A percentile compares a stretch with the other conserved stretches of the same genome.
Evolutionary conservation across 1,140 invertebrate genomes (phyloP).

Genomic region (Cylas formicarius): DNA sequence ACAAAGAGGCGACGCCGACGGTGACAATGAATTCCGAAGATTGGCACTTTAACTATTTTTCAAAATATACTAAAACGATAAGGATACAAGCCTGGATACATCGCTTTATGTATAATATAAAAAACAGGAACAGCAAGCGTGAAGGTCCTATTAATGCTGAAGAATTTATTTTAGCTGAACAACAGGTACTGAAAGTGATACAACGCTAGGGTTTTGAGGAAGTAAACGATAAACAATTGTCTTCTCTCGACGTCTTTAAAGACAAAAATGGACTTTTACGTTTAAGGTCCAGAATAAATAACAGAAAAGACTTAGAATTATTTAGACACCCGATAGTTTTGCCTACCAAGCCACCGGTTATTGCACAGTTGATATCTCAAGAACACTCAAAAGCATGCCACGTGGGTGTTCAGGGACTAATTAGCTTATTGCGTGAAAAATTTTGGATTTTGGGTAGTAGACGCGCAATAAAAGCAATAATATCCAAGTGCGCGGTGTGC

Average conservation of each 20-base stretch:
- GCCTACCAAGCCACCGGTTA: slow-evolving; percentile 23
- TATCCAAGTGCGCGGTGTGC: slow-evolving; percentile 33
- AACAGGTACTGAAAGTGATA: slow-evolving; percentile 24
- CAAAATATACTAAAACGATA: too few species aligned
- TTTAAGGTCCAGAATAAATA: slow-evolving; percentile 29
- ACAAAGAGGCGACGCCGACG: slow-evolving; percentile 15
- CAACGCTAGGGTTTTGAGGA: too few species aligned
- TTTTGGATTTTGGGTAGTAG: slow-evolving; percentile 30
- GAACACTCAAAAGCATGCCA: slow-evolving; percentile 12
- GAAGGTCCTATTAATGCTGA: slow-evolving; percentile 21
- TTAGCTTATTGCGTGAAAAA: slow-evolving; percentile 24
- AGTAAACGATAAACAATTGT: too few species aligned
- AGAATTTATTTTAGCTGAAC: slow-evolving; percentile 14
- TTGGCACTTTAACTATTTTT: slow-evolving; percentile 5
- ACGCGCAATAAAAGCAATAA: slow-evolving; percentile 24
- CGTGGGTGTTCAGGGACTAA: slow-evolving; percentile 14
- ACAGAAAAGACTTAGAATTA: slow-evolving; percentile 19
- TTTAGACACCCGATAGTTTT: slow-evolving; percentile 33
- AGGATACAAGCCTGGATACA: slow-evolving; percentile 24
- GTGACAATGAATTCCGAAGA: background rate
- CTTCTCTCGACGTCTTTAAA: too few species aligned
- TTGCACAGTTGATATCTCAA: slow-evolving; percentile 10
- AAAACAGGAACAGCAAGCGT: slow-evolving; percentile 21
- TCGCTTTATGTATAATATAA: slow-evolving; percentile 22
- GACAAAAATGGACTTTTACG: slow-evolving; percentile 26